A percentile compares a stretch with the other conserved stretches of the same genome.
Conservation (phyloP, 2,113 vertebrate species). For the Catagonus wagneri region DNA sequence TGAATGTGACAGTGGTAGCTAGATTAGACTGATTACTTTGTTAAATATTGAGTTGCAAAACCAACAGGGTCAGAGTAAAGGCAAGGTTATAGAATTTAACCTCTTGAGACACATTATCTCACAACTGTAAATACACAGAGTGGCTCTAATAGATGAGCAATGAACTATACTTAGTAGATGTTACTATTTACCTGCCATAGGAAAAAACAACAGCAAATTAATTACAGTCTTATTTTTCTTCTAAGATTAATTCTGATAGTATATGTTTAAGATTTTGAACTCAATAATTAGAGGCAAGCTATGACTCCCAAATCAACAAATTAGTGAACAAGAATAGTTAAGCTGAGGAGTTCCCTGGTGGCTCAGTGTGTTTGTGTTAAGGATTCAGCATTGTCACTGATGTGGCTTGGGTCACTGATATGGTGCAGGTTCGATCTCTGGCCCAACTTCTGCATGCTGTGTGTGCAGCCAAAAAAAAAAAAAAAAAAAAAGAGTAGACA, state of each 20-base stretch:
- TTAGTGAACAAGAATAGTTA: slow-evolving; percentile 3
- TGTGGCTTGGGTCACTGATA: no score
- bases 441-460: no score
- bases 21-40: slow-evolving; percentile 68
- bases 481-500: not conserved
- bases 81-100: slow-evolving; percentile 40
- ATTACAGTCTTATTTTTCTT: slow-evolving; percentile 38
- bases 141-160: not conserved
- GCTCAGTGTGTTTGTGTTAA: no score
- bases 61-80: slow-evolving; percentile 50
- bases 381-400: no score
- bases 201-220: slow-evolving; percentile 53
- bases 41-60: slow-evolving; percentile 60
- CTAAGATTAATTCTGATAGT: slow-evolving; percentile 41
- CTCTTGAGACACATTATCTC: slow-evolving; percentile 29
- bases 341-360: no score
- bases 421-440: no score
- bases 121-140: not conserved
- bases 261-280: slow-evolving; percentile 47
- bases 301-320: slow-evolving; percentile 18
- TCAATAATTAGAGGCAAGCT: slow-evolving; percentile 32
- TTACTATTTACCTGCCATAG: slow-evolving; percentile 38
- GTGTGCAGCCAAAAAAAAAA: no score
- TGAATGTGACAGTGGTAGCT: slow-evolving; percentile 28
- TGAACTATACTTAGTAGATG: not conserved